Conservation (phyloP, 2,113 vertebrate genomes). For the Platysternon megacephalum region DNA sequence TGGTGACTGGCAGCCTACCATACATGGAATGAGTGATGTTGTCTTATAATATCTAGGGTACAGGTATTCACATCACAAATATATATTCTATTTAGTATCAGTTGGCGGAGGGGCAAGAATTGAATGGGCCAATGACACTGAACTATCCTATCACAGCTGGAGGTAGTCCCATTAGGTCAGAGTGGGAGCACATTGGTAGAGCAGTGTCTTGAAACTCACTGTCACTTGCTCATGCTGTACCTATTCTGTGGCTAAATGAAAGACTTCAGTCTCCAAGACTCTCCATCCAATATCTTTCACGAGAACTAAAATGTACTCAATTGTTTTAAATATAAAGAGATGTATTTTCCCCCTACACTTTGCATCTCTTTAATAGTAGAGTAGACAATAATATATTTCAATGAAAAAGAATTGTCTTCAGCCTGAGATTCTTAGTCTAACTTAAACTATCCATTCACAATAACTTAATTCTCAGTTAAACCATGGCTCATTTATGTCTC, state of each 20-base stretch:
- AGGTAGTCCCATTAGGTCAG: neutral
- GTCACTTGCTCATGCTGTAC: neutral
- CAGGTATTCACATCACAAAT: neutral
- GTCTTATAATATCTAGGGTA: neutral
- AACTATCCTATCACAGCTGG: neutral
- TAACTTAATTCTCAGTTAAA: neutral
- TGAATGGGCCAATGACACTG: neutral
- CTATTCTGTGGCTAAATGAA: neutral
- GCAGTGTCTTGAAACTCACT: neutral
- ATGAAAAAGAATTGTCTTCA: neutral
- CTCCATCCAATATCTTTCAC: neutral
- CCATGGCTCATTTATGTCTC: neutral
- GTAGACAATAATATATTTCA: neutral
- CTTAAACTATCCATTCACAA: neutral
- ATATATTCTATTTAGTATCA: neutral
- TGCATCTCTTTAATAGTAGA: neutral
- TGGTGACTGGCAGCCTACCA: neutral
- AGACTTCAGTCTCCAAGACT: neutral
- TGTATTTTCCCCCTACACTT: neutral
- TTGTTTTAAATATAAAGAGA: constrained; percentile 43
- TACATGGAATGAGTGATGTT: fast-evolving
- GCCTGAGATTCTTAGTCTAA: neutral
- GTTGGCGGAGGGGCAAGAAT: neutral
- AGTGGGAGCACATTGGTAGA: fast-evolving
- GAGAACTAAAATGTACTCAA: neutral